Evolutionary conservation across 2,797 vertebrate genomes (phyloP).

Genomic region (Aselliscus stoliczkanus): DNA sequence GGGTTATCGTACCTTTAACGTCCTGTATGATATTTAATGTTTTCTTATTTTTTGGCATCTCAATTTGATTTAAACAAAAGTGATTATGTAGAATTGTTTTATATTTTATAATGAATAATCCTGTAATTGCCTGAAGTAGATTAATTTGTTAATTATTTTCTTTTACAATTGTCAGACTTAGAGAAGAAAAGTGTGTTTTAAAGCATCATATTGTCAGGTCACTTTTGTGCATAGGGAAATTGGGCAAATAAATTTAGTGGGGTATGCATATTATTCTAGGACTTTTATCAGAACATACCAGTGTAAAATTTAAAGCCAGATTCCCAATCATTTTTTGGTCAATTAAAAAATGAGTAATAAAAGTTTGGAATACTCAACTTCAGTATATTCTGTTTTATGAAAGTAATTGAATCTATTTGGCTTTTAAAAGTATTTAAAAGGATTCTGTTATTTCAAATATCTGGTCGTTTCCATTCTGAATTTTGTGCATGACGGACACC

Average conservation of each 20-base stretch:
- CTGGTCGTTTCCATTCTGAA: conserved; percentile 53
- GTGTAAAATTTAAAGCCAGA: conserved; percentile 47
- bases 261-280: not conserved
- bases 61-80: conserved; percentile 34
- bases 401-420: not conserved
- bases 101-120: conserved; percentile 34
- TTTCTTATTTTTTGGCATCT: conserved; percentile 39
- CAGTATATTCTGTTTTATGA: conserved; percentile 16
- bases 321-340: not conserved
- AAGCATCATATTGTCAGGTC: conserved; percentile 9
- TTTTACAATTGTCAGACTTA: not conserved
- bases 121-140: conserved; percentile 3
- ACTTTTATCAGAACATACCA: not conserved
- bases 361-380: conserved; percentile 5
- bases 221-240: conserved; percentile 21
- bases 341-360: conserved; percentile 13
- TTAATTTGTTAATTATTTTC: conserved; percentile 35
- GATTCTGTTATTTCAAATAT: conserved; percentile 36
- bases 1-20: not conserved
- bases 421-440: conserved; percentile 44
- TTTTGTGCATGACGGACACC: conserved; percentile 73
- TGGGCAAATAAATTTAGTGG: not conserved
- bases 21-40: not conserved
- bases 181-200: conserved; percentile 34
- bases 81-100: not conserved